A percentile compares a stretch with the other conserved stretches of the same genome.
Evolutionary conservation across 2,888 invertebrate species (phyloP).

Genomic region (Meliscaeva auricollis): DNA sequence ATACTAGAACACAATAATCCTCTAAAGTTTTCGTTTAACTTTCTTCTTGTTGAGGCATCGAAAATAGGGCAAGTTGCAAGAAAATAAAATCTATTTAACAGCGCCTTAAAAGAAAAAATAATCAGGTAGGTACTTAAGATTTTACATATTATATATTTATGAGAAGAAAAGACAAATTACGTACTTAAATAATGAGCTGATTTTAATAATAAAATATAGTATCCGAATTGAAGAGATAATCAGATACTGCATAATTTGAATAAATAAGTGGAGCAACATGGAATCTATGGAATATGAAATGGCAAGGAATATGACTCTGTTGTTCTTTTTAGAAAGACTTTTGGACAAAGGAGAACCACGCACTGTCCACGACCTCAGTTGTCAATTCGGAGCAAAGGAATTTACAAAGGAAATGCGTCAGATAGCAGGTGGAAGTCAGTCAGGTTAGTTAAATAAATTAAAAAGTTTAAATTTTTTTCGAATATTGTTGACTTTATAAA

Average conservation of each 20-base stretch:
- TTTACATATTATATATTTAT: not conserved
- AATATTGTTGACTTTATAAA: no score
- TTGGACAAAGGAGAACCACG: slow-evolving; percentile 98
- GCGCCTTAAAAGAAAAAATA: slow-evolving; percentile 2
- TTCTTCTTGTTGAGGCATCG: slow-evolving; percentile 14
- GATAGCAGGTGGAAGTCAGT: slow-evolving; percentile 97
- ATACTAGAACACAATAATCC: no score
- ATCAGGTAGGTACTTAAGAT: slow-evolving; percentile 37
- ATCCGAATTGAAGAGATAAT: slow-evolving; percentile 1
- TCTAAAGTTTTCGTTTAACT: slow-evolving; percentile 13
- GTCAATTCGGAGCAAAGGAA: slow-evolving; percentile 99
- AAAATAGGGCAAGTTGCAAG: slow-evolving; percentile 6
- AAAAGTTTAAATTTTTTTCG: not conserved
- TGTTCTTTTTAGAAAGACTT: slow-evolving; percentile 99
- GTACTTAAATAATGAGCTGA: not conserved
- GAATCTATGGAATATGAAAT: slow-evolving; percentile 97
- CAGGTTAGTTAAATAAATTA: slow-evolving; percentile 86
- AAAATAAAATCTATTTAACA: not conserved
- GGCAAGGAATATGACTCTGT: slow-evolving; percentile 96
- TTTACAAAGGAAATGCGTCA: slow-evolving; percentile 99
- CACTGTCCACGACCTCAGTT: slow-evolving; percentile 98
- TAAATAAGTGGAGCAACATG: slow-evolving; percentile 85
- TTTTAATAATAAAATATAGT: slow-evolving; percentile 19
- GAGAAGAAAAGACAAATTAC: slow-evolving; percentile 2
- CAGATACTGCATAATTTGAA: not conserved